Conservation (phyloP, 2,797 vertebrate species). For the Schizopygopsis malacanthus region DNA sequence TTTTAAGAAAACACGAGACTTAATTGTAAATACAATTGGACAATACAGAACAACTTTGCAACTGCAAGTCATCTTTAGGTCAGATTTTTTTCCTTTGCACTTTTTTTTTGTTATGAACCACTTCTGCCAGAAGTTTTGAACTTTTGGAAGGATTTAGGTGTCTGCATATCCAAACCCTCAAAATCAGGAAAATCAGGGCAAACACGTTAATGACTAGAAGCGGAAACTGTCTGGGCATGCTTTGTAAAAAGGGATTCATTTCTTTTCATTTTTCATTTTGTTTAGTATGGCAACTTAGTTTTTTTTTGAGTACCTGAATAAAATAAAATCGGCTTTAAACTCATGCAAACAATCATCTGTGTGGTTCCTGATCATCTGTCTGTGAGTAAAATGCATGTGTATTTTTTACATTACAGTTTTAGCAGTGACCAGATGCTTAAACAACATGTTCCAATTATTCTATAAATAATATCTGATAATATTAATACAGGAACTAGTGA, state of each 20-base stretch:
- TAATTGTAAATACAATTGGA: not conserved
- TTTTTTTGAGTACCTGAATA: too few species aligned
- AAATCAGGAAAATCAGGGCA: conserved; percentile 28
- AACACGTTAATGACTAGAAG: conserved; percentile 3
- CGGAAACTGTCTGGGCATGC: not conserved
- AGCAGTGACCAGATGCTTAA: too few species aligned
- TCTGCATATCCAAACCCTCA: not conserved
- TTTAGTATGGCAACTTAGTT: too few species aligned
- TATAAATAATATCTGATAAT: too few species aligned
- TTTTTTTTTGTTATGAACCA: not conserved
- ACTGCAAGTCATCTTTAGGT: not conserved
- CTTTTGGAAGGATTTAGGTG: not conserved
- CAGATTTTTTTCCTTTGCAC: not conserved
- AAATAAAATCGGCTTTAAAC: not conserved
- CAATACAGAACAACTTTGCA: not conserved
- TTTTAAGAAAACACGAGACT: too few species aligned
- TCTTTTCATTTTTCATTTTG: not conserved
- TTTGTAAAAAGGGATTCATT: not conserved
- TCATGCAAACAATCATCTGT: not conserved
- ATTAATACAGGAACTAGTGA: too few species aligned
- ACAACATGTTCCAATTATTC: too few species aligned
- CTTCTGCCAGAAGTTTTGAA: not conserved
- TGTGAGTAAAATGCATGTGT: not conserved
- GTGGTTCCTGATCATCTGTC: not conserved
- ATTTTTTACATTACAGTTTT: too few species aligned